phyloP scores from a whole-genome alignment of 92 coral and sea anemone genomes.

The Hydrozoanthus gracilis region DNA sequence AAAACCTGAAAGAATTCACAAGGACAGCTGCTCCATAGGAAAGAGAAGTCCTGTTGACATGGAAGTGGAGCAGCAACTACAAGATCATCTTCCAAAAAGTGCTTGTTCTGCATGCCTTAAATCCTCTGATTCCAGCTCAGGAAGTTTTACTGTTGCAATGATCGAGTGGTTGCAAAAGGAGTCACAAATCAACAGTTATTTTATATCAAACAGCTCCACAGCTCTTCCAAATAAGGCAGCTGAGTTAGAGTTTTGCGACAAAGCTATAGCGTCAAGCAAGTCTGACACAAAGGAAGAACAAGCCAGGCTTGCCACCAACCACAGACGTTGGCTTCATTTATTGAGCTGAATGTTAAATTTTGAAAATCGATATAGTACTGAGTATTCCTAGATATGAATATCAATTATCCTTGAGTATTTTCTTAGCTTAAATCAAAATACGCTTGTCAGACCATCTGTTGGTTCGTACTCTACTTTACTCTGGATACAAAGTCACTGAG shows the following conservation, averaged over 20 bases:
- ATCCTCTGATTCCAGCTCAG: neutral
- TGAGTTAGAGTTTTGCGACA: constrained; percentile 56
- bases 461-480: too few species aligned
- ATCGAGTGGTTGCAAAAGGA: constrained; percentile 14
- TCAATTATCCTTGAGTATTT: too few species aligned
- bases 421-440: too few species aligned
- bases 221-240: constrained; percentile 40
- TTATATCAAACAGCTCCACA: neutral
- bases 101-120: neutral
- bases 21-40: constrained; percentile 15
- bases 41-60: neutral
- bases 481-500: too few species aligned
- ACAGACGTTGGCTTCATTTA: constrained; percentile 54
- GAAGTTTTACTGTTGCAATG: neutral
- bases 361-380: too few species aligned
- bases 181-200: neutral
- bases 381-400: too few species aligned
- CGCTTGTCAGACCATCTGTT: too few species aligned
- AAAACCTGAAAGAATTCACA: neutral
- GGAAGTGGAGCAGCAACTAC: neutral
- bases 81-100: neutral
- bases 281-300: constrained; percentile 49
- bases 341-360: neutral
- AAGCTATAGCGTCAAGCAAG: constrained; percentile 35
- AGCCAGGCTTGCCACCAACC: constrained; percentile 48